These are phyloP conservation scores for Zosterops lateralis DNA, from an alignment of 2,113 vertebrate genomes.

Conservation along the genomic window DNA sequence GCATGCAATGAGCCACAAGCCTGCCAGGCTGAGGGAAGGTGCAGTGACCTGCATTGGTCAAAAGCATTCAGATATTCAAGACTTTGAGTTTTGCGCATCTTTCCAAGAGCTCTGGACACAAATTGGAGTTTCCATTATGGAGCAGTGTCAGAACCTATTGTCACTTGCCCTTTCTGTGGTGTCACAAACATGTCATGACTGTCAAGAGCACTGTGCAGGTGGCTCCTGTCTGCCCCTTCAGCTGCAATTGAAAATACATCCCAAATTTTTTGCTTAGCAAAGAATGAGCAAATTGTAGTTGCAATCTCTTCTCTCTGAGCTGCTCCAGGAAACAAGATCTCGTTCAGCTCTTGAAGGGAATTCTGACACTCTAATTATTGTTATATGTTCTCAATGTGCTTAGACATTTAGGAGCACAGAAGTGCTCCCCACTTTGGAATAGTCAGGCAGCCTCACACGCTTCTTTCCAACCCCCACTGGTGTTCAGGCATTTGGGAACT, in stretches of 20 bases:
- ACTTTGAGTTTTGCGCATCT: neutral
- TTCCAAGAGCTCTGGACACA: neutral
- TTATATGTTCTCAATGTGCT: constrained; percentile 8
- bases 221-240: neutral
- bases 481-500: neutral
- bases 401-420: constrained; percentile 19
- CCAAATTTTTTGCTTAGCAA: neutral
- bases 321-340: constrained; percentile 30
- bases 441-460: neutral
- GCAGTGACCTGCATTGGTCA: neutral
- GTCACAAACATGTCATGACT: neutral
- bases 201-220: neutral
- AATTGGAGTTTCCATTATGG: neutral
- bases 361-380: constrained; percentile 51
- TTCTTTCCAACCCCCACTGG: neutral
- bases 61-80: neutral
- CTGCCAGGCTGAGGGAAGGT: neutral
- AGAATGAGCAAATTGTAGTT: constrained; percentile 4
- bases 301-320: neutral
- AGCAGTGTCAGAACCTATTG: rapidly evolving
- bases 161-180: neutral
- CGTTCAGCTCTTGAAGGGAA: constrained; percentile 9
- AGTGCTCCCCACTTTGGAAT: neutral
- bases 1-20: neutral
- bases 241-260: neutral